phyloP scores from a whole-genome alignment of 2,797 vertebrate species.

The Lepilemur septentrionalis region DNA sequence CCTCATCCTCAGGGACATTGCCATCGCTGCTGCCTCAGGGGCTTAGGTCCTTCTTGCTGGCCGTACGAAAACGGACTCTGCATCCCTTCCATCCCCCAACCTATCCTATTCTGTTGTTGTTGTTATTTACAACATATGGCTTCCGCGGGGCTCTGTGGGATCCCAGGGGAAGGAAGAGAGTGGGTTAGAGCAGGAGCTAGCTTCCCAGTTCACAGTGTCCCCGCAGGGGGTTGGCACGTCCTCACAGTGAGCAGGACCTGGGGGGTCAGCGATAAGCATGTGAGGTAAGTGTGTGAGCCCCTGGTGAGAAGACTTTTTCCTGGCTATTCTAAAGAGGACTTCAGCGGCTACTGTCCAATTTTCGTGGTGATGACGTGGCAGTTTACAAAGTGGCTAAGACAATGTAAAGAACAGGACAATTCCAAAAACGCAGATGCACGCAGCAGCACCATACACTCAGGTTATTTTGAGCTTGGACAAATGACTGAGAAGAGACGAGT shows the following conservation, averaged over 20 bases:
- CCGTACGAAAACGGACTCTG: background rate
- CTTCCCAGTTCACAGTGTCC: no score
- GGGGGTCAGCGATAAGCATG: background rate
- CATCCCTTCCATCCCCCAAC: background rate
- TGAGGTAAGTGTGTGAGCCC: background rate
- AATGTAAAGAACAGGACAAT: no score
- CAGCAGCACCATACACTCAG: no score
- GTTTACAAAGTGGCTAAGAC: background rate
- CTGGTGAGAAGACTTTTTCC: no score
- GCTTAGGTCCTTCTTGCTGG: background rate
- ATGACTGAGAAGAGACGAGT: background rate
- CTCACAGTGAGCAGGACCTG: no score
- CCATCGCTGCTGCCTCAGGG: background rate
- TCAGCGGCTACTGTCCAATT: background rate
- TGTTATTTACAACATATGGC: background rate
- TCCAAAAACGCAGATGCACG: background rate
- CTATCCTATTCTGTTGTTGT: no score
- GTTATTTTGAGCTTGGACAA: background rate
- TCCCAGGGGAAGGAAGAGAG: background rate
- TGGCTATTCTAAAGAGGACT: background rate
- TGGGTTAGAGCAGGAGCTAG: background rate
- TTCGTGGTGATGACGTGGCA: background rate
- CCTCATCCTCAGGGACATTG: background rate
- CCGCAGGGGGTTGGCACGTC: no score
- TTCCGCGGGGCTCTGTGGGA: background rate